These are phyloP conservation scores for Hephaestus fuliginosus DNA, from an alignment of 2,797 vertebrate species.

Conservation along the genomic window DNA sequence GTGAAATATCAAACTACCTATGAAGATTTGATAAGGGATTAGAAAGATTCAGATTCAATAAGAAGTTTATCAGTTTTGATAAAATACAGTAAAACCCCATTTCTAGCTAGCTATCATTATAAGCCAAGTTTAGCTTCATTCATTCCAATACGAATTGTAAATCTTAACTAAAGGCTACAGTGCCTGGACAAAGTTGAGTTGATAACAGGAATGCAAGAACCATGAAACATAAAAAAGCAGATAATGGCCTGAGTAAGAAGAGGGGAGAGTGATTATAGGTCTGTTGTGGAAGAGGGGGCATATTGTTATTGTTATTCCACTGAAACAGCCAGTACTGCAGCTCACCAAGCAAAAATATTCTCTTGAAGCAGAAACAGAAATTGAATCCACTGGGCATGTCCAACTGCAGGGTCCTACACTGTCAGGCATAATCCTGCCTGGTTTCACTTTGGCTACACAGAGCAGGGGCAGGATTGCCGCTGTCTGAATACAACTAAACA, in stretches of 20 bases:
- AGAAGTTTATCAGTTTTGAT: not conserved
- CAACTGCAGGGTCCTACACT: constrained; percentile 5
- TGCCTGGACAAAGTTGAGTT: constrained; percentile 15
- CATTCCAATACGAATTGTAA: not conserved
- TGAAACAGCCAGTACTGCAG: constrained; percentile 15
- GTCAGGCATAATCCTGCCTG: constrained; percentile 47
- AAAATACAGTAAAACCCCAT: not conserved
- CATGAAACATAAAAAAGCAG: constrained; percentile 48
- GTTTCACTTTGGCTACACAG: constrained; percentile 33
- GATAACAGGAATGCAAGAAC: constrained; percentile 48
- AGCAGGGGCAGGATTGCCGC: constrained; percentile 52
- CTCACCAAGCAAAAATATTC: not conserved
- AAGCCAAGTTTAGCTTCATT: not conserved
- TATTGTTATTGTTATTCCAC: constrained; percentile 23
- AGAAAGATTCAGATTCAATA: not conserved
- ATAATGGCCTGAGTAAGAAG: constrained; percentile 51
- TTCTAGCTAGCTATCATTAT: not conserved
- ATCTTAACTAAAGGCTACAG: not conserved
- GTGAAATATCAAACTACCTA: not conserved
- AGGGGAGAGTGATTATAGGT: constrained; percentile 50
- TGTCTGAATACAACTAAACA: constrained; percentile 32
- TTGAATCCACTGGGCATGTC: not conserved
- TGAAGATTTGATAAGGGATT: not conserved
- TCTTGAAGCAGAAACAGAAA: constrained; percentile 4
- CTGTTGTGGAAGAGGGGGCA: constrained; percentile 41